Percentiles rank a stretch among this genome's conserved stretches.
Evolutionary conservation across 2,888 invertebrate genomes (phyloP).

Genomic region (Drosophila infuscata): DNA sequence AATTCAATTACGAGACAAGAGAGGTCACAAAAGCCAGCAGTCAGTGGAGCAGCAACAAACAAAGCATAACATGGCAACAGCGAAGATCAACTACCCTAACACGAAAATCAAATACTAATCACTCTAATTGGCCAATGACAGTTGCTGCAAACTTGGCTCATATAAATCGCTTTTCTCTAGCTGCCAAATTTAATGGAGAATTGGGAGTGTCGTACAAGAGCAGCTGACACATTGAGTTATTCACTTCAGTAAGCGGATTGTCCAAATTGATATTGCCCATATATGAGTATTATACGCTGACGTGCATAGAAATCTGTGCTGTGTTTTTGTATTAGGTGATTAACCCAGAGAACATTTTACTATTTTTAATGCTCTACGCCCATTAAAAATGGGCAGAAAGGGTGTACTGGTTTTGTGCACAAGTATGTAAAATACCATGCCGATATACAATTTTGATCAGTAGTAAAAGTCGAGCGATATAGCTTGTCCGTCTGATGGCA

Average conservation of each 20-base stretch:
- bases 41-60: conserved; percentile 10
- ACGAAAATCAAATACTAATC: not conserved
- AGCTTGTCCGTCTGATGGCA: not conserved
- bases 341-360: conserved; percentile 47
- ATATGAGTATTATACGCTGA: not conserved
- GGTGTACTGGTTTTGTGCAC: not conserved
- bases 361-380: conserved; percentile 17
- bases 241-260: not conserved
- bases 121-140: not conserved
- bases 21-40: conserved; percentile 39
- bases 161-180: not conserved
- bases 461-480: not conserved
- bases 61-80: not conserved
- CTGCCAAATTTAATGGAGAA: not conserved
- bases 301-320: not conserved
- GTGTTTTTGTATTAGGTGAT: conserved; percentile 38
- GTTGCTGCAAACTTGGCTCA: not conserved
- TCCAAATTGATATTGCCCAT: not conserved
- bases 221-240: conserved; percentile 6
- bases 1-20: conserved; percentile 54
- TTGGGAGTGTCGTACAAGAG: not conserved
- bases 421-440: not conserved
- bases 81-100: conserved; percentile 24
- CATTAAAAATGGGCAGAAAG: not conserved
- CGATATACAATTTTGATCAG: not conserved